Evolutionary conservation across 2,797 vertebrate genomes (phyloP).

Genomic region (Atherinosoma microstoma): DNA sequence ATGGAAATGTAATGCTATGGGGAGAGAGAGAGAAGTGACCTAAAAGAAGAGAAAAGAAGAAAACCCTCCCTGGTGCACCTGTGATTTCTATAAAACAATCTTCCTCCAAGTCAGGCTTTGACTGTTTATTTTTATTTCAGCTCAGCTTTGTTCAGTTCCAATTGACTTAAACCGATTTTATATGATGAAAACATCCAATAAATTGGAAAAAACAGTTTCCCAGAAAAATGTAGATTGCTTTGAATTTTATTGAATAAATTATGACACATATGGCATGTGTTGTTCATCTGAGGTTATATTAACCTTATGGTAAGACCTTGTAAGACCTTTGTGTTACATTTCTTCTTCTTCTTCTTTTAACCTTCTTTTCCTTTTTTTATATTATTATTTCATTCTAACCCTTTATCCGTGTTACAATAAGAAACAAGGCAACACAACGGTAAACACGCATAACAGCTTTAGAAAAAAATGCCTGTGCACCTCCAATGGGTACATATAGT

Average conservation of each 20-base stretch:
- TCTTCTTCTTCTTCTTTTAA: not conserved
- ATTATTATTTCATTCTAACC: not conserved
- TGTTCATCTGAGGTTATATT: not conserved
- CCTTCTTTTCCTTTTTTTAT: not conserved
- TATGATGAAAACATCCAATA: slow-evolving; percentile 20
- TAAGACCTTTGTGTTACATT: not conserved
- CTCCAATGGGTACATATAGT: no score
- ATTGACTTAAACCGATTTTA: slow-evolving; percentile 23
- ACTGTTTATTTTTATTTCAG: slow-evolving; percentile 41
- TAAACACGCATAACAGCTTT: no score
- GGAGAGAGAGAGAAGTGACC: slow-evolving; percentile 23
- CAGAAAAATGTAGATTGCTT: not conserved
- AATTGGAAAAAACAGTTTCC: not conserved
- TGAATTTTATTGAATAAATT: not conserved
- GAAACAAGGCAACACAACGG: not conserved
- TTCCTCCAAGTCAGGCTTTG: slow-evolving; percentile 34
- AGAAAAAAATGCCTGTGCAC: no score
- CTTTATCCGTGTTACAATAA: not conserved
- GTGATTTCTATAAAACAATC: slow-evolving; percentile 49
- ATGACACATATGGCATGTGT: not conserved
- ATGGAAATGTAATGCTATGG: slow-evolving; percentile 26
- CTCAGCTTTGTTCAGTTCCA: slow-evolving; percentile 23
- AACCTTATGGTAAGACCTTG: not conserved
- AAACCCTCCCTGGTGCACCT: slow-evolving; percentile 40
- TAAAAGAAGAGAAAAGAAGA: slow-evolving; percentile 19